Evolutionary conservation across 2,797 vertebrate genomes (phyloP), one percentile per base, ranked within the genome.

Genomic region (Siniperca scherzeri): DNA sequence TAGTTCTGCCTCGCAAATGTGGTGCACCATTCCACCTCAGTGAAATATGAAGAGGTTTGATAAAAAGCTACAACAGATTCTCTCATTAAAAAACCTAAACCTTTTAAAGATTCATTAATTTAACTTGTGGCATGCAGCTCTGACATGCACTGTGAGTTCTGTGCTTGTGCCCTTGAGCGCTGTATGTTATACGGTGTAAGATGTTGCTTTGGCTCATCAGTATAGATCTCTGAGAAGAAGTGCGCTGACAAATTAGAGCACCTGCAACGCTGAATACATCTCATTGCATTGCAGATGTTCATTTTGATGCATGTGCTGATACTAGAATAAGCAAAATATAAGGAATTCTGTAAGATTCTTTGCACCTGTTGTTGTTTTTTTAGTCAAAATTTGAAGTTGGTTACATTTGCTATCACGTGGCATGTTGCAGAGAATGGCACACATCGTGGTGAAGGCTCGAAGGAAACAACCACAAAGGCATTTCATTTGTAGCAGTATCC

Each of bases 41-140:
- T 92, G 90, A 95, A 96, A 96, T 95, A 96, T 95, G 95, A 96
- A 94, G 94, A 91, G 92, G 93, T 87, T 94, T 93, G 95, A 96
- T 96, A 95, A 95, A 95, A 93, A 92, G 93, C 92, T 87, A 94
- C 92, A 92, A 92, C 87, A 94, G 90, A 94, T 95, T 90, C 92
- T 94, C 93, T 91, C 91, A 93, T 95, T 93, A 91, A 94, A 94
- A 94, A 91, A 86, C 59, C 86, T 89, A 95, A 95, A 94, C 92
- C 93, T 93, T 94, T 96, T 94, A 95, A 92, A 94, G 93, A 94
- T 95, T 93, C 92, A 95, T 95, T 96, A 95, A 95, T 95, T 95
- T 91, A 92, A 94, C 94, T 95, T 94, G 93, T 94, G 93, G 91
- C 91, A 93, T 80, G 89, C 90, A 85, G 93, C 89, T 88, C 87